Base-by-base conservation (phyloP, 2,888 invertebrate genomes). In the Drosophila flavopinicola region DNA sequence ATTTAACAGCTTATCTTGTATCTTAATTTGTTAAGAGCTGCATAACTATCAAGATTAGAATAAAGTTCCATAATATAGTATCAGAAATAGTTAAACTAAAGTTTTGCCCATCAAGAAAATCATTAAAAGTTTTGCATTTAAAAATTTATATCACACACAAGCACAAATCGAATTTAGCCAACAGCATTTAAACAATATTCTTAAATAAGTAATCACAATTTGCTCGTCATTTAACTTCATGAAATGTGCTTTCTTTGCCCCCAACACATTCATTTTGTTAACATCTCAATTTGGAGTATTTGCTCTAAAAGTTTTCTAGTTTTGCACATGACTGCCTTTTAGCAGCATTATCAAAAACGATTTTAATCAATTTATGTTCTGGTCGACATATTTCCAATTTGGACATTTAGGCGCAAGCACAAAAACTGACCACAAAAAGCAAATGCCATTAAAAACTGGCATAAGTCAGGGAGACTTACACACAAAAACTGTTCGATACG, bases 361-460 rank as follows among this genome's bases (percentile, higher is more conserved):
- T 24, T 49, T 27, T 47, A 45, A 57, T 57, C 33, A 51, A 56
- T 42, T 56, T 47, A 57, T 51, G 30, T 15, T n/a, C 29, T 11
- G 11, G 35, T 42, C 23, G 10, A 48, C 30, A 30, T 41, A 32
- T 44, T 33, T 15, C 24, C 25, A 24, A 45, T 49, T 58, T 49
- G 25, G 7, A 33, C 45, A 51, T 30, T 41, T 35, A 52, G n/a
- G n/a, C n/a, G 33, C 20, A 20, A 33, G 20, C 15, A 20, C 20
- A 39, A 33, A 32, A 49, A 20, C 20, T 51, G 38, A 49, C 27
- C 49, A 37, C 33, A 53, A 37, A 33, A 39, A 23, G 9, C 6
- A 48, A 57, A 57, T 32, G 6, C 25, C 51, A 71, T 65, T 59
- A 41, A 24, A 30, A 33, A 33, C 48, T 57, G 45, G 23, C 44